phyloP scores from a whole-genome alignment of 2,888 invertebrate species.

The Andrena flavipes region DNA sequence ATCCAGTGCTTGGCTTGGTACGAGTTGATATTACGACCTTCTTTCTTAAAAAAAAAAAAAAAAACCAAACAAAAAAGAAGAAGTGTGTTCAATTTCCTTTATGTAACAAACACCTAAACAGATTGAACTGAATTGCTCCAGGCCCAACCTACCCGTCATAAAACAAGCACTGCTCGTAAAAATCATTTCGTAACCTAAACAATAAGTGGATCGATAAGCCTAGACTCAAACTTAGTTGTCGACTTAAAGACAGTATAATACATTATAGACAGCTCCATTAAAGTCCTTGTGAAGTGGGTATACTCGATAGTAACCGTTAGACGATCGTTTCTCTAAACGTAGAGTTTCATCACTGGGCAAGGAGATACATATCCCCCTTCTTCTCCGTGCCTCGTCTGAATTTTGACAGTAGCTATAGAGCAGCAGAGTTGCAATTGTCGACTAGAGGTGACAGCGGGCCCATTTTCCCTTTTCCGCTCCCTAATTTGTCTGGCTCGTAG shows the following conservation, averaged over 20 bases:
- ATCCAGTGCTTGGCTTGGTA: constrained; percentile 50
- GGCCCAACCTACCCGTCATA: constrained; percentile 56
- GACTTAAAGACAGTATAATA: constrained; percentile 75
- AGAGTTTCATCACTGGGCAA: constrained; percentile 68
- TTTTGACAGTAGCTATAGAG: constrained; percentile 87
- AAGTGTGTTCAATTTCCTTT: constrained; percentile 35
- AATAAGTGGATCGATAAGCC: constrained; percentile 66
- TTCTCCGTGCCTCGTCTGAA: constrained; percentile 44
- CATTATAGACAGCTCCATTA: constrained; percentile 73
- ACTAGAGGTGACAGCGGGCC: constrained; percentile 93
- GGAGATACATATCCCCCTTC: constrained; percentile 60
- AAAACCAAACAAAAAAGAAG: constrained; percentile 30
- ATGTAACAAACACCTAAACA: constrained; percentile 53
- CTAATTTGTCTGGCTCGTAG: constrained; percentile 91
- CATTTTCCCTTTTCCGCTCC: constrained; percentile 89
- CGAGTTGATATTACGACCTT: constrained; percentile 47
- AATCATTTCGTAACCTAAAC: constrained; percentile 73
- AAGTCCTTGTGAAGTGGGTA: constrained; percentile 68
- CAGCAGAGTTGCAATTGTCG: constrained; percentile 90
- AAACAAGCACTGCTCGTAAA: constrained; percentile 68
- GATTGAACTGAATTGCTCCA: constrained; percentile 50
- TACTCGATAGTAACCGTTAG: constrained; percentile 58
- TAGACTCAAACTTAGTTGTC: constrained; percentile 69
- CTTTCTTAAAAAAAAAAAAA: constrained; percentile 10
- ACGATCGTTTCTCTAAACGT: constrained; percentile 58